Evolutionary conservation across 2,888 invertebrate genomes (phyloP).

Genomic region (Conus canariensis): DNA sequence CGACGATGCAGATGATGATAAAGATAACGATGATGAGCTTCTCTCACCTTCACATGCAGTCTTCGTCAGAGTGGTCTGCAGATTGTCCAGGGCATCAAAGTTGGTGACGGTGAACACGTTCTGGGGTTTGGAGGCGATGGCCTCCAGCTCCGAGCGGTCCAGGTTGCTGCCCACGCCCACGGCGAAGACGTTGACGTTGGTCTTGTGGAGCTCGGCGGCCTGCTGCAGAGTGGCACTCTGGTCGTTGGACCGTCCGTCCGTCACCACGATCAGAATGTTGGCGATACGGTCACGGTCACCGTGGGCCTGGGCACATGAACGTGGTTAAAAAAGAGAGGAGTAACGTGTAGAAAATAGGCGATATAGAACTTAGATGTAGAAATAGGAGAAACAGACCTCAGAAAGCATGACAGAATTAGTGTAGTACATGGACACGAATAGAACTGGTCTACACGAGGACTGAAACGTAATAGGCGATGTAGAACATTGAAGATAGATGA

Average conservation of each 20-base stretch:
- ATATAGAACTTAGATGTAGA: too few relatives aligned
- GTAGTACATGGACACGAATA: too few relatives aligned
- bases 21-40: background rate
- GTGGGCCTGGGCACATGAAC: conserved; percentile 32
- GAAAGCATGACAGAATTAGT: too few relatives aligned
- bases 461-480: too few relatives aligned
- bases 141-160: conserved; percentile 59
- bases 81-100: conserved; percentile 60
- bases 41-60: conserved; percentile 63
- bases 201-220: conserved; percentile 56
- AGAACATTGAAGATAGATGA: too few relatives aligned
- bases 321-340: too few relatives aligned
- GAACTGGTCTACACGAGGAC: too few relatives aligned
- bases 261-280: conserved; percentile 68
- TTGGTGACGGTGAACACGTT: conserved; percentile 65
- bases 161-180: conserved; percentile 65
- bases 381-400: too few relatives aligned
- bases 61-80: conserved; percentile 57
- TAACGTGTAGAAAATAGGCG: too few relatives aligned
- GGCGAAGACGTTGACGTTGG: conserved; percentile 60
- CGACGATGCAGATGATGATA: background rate
- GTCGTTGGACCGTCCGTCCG: conserved; percentile 64
- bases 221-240: conserved; percentile 55
- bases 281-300: conserved; percentile 57
- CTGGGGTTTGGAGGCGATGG: conserved; percentile 62